phyloP scores from a whole-genome alignment of 2,888 invertebrate species.

The Schizotus pectinicornis region DNA sequence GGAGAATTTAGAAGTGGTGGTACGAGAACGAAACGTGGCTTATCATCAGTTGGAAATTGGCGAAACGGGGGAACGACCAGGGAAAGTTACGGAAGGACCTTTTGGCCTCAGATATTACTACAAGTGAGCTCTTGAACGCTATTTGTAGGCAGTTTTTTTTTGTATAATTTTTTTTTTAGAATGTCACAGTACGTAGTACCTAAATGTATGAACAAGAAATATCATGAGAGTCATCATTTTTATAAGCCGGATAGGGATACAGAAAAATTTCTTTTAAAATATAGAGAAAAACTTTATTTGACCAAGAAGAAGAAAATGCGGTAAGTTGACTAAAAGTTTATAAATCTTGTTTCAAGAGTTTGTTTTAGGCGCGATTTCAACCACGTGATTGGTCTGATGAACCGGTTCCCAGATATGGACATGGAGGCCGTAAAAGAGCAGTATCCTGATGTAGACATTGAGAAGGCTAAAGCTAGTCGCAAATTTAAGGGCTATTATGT shows the following conservation, averaged over 20 bases:
- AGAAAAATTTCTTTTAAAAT: constrained; percentile 65
- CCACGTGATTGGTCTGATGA: constrained; percentile 73
- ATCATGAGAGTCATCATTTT: constrained; percentile 65
- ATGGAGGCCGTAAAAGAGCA: constrained; percentile 71
- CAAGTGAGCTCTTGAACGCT: constrained; percentile 48
- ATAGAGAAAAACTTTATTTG: constrained; percentile 70
- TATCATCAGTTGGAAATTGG: constrained; percentile 90
- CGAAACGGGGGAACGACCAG: constrained; percentile 78
- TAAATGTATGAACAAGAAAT: constrained; percentile 69
- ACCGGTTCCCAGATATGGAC: constrained; percentile 79
- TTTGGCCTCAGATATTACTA: constrained; percentile 69
- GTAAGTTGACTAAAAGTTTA: constrained; percentile 44
- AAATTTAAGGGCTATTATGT: constrained; percentile 57
- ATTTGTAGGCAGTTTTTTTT: too few relatives aligned
- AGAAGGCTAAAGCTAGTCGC: constrained; percentile 65
- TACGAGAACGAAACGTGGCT: constrained; percentile 91
- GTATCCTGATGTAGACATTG: constrained; percentile 79
- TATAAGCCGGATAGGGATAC: constrained; percentile 67
- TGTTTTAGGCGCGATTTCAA: constrained; percentile 65
- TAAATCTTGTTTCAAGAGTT: constrained; percentile 28
- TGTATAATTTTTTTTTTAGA: constrained; percentile 41
- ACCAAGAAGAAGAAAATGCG: constrained; percentile 64
- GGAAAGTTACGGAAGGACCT: constrained; percentile 63
- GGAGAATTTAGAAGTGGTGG: constrained; percentile 88
- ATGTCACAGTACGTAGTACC: constrained; percentile 71